Evolutionary conservation across 1,140 invertebrate genomes (phyloP).

Genomic region (Parapsyche elsis): DNA sequence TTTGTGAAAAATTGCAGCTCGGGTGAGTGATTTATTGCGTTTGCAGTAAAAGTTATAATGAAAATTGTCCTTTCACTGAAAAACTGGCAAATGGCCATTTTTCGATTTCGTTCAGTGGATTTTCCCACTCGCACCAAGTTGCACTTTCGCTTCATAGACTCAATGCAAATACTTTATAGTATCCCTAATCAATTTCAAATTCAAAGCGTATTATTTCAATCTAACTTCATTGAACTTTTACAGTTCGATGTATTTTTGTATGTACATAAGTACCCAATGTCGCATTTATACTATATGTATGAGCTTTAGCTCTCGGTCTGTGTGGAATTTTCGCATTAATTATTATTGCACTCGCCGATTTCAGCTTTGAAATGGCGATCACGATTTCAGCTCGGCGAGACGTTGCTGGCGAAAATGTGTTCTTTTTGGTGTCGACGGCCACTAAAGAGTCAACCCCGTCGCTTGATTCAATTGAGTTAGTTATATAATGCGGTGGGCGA

Average conservation of each 20-base stretch:
- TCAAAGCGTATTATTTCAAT: no score
- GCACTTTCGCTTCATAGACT: no score
- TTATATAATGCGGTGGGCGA: neutral
- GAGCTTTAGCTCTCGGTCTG: no score
- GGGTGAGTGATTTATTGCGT: slow-evolving; percentile 10
- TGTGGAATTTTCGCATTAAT: no score
- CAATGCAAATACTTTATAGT: no score
- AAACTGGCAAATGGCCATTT: slow-evolving; percentile 36
- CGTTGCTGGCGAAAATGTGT: neutral
- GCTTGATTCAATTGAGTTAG: slow-evolving; percentile 20
- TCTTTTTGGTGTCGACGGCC: slow-evolving; percentile 9
- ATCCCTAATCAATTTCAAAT: no score
- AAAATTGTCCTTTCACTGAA: slow-evolving; percentile 14
- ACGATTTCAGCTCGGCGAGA: neutral
- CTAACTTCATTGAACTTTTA: no score
- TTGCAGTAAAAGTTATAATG: slow-evolving; percentile 28
- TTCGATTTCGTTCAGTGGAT: slow-evolving; percentile 33
- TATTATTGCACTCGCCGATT: no score
- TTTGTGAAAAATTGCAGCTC: neutral
- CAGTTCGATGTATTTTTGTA: no score
- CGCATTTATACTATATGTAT: no score
- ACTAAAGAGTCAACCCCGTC: neutral
- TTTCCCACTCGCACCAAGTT: neutral
- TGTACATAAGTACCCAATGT: no score
- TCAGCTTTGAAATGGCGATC: neutral